Base-by-base conservation (phyloP, 2,888 invertebrate species). In the Alviniconcha strummeri region DNA sequence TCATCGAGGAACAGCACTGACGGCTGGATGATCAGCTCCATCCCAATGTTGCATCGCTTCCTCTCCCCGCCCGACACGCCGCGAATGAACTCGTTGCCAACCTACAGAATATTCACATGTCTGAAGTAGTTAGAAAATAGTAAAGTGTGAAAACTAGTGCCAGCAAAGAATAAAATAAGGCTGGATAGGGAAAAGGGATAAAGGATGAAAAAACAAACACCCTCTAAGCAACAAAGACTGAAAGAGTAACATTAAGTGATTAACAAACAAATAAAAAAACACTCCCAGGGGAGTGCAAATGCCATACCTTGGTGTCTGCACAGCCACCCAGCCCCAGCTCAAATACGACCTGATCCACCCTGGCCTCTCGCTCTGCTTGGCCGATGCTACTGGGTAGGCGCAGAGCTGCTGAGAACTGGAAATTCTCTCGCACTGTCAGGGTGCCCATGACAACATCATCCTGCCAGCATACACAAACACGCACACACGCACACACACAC, bases 41-140 rank as follows among this genome's bases (percentile, higher is more conserved):
- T 94, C 15, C 94, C 94, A 84, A 94, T 94, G 87, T 93, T 93
- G 57, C 92, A 92, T 56, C 94, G 88, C 88, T 94, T 94, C 78
- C 93, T 88, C 87, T 94, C 94, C 64, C 94, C 94, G 64, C 94
- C 94, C 6, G 94, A 94, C n/a, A 94, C 91, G 19, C 94, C 94
- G 9, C 94, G 89, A 54, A 93, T 92, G 80, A 93, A 93, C 86
- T 93, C 93, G 84, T 90, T 94, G 0, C 94, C 94, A 64, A 92
- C 91, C 93, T 93, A 84, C 11, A 82, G 74, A n/a, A 36, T 36
- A 36, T 36, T 36, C 36, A 0, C 36, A 36, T 0, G 36, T 36
- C 36, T 36, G 36, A 36, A 36, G 36, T 36, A 36, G 36, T 36
- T 36, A 36, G 36, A 36, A 36, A 36, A 36, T 36, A 36, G 36